Evolutionary conservation across 2,113 vertebrate species (phyloP).

Genomic region (Colius striatus): DNA sequence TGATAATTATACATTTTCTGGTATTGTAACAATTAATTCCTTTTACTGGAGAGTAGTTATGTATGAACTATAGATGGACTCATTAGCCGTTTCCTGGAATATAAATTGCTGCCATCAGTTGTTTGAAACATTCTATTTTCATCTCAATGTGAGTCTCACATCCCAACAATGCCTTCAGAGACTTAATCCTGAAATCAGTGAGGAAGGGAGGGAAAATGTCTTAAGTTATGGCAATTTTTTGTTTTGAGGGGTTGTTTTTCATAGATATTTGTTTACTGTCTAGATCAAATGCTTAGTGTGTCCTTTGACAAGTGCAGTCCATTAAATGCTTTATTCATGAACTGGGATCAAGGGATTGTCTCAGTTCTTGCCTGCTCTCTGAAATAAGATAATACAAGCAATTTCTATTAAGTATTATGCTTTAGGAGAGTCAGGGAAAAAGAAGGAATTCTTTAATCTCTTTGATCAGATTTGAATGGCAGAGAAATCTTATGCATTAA

Average conservation of each 20-base stretch:
- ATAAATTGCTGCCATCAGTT: not conserved
- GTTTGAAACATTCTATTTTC: not conserved
- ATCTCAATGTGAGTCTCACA: not conserved
- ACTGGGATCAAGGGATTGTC: conserved; percentile 64
- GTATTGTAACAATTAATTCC: not conserved
- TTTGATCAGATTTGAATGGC: conserved; percentile 66
- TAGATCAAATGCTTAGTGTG: conserved; percentile 55
- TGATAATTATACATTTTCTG: not conserved
- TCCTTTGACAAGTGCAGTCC: conserved; percentile 59
- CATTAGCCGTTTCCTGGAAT: not conserved
- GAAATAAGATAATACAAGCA: conserved; percentile 63
- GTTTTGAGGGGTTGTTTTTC: not conserved
- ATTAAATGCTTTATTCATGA: conserved; percentile 74
- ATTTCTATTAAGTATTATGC: conserved; percentile 57
- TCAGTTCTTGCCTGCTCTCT: conserved; percentile 55
- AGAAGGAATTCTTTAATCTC: conserved; percentile 54
- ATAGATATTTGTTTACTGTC: conserved; percentile 47
- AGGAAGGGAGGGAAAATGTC: not conserved
- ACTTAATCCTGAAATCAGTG: not conserved
- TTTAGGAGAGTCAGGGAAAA: not conserved
- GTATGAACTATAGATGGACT: not conserved
- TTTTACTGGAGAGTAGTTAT: not conserved
- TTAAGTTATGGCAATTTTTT: not conserved
- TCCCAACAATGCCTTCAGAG: not conserved
- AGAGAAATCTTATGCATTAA: conserved; percentile 56